Evolutionary conservation across 2,113 vertebrate genomes (phyloP).

Genomic region (Puntigrus tetrazona): DNA sequence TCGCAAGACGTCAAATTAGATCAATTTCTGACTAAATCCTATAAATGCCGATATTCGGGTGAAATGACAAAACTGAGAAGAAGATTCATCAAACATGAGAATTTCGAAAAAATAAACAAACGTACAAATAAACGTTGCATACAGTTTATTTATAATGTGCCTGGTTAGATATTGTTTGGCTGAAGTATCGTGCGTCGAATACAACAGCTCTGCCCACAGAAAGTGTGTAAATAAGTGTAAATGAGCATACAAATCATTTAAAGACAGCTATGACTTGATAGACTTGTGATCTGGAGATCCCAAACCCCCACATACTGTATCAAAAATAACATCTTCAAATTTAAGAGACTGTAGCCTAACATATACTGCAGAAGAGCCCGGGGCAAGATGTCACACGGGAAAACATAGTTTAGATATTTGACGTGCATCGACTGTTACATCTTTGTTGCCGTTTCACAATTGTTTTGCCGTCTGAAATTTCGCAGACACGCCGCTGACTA

Average conservation of each 20-base stretch:
- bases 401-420: not conserved
- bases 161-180: not conserved
- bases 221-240: not conserved
- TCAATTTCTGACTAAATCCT: too few relatives aligned
- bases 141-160: not conserved
- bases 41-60: too few relatives aligned
- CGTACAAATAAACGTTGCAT: not conserved
- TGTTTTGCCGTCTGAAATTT: not conserved
- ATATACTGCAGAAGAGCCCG: not conserved
- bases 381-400: not conserved
- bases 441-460: not conserved
- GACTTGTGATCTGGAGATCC: not conserved
- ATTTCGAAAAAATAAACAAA: not conserved
- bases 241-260: not conserved
- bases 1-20: too few relatives aligned
- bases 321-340: not conserved
- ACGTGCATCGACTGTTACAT: not conserved
- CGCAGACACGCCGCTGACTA: not conserved
- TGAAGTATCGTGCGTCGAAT: not conserved
- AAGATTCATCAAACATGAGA: not conserved
- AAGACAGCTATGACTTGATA: not conserved
- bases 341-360: not conserved
- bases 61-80: too few relatives aligned
- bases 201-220: not conserved
- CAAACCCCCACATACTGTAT: not conserved